Conservation (phyloP, 2,888 invertebrate species). For the Tetanocera ferruginea region DNA sequence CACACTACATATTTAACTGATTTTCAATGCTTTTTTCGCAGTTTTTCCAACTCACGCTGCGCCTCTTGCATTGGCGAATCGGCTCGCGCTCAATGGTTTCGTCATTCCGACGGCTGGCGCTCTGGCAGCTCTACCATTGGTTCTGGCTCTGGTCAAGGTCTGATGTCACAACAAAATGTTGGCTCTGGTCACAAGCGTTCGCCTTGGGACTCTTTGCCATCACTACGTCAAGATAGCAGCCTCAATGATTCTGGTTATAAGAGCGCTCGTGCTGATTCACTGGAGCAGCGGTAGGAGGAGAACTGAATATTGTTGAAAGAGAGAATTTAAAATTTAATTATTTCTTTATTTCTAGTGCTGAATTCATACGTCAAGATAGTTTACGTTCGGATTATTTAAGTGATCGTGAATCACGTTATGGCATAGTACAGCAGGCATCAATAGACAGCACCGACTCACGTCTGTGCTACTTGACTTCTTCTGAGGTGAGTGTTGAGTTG, state of each 20-base stretch:
- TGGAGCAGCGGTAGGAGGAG: constrained; percentile 82
- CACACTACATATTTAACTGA: not conserved
- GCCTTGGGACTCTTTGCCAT: constrained; percentile 90
- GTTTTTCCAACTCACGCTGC: constrained; percentile 77
- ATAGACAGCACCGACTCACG: constrained; percentile 95
- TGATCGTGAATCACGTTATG: constrained; percentile 88
- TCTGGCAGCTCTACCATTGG: constrained; percentile 80
- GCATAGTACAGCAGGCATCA: constrained; percentile 93
- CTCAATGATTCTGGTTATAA: constrained; percentile 90
- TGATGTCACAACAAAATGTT: constrained; percentile 71
- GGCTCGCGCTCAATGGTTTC: constrained; percentile 89
- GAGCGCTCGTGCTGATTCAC: constrained; percentile 86
- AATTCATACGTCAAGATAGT: constrained; percentile 91
- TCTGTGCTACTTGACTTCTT: constrained; percentile 93
- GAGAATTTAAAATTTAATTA: constrained; percentile 45
- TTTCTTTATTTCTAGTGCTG: constrained; percentile 72
- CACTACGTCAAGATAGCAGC: constrained; percentile 86
- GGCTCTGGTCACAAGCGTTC: constrained; percentile 78
- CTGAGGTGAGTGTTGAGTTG: constrained; percentile 86
- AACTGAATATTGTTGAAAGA: not conserved
- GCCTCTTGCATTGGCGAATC: constrained; percentile 92
- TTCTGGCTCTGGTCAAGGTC: constrained; percentile 72
- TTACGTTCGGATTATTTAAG: constrained; percentile 91
- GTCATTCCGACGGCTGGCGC: constrained; percentile 90
- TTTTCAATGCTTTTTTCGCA: constrained; percentile 15